Conservation (phyloP, 2,888 invertebrate species). For the Phengaris alcon region DNA sequence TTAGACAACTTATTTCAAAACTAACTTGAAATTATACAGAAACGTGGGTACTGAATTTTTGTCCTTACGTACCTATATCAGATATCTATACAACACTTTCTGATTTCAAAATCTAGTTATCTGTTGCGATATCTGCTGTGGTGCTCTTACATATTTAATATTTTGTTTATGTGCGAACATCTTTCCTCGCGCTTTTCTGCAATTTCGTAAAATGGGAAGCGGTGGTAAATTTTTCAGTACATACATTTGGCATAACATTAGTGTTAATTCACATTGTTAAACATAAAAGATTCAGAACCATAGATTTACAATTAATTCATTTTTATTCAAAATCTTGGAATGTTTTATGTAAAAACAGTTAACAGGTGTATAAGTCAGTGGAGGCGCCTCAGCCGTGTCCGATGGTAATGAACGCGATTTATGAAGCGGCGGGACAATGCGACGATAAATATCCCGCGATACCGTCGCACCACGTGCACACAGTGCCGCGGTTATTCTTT, state of each 20-base stretch:
- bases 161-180: too few relatives aligned
- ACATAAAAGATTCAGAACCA: too few relatives aligned
- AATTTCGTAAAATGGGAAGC: too few relatives aligned
- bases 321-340: too few relatives aligned
- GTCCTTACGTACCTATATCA: too few relatives aligned
- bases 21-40: not conserved
- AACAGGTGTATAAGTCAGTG: not conserved
- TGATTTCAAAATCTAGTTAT: not conserved
- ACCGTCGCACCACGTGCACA: conserved; percentile 34
- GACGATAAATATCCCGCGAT: conserved; percentile 41
- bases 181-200: too few relatives aligned
- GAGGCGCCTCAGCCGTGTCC: conserved; percentile 31
- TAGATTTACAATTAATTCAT: too few relatives aligned
- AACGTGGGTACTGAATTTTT: not conserved
- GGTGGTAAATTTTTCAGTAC: too few relatives aligned
- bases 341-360: not conserved
- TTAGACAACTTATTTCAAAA: not conserved
- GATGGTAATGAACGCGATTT: conserved; percentile 43
- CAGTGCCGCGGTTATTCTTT: conserved; percentile 20
- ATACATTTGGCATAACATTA: too few relatives aligned
- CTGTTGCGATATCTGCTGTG: too few relatives aligned
- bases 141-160: too few relatives aligned
- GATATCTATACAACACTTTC: not conserved
- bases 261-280: too few relatives aligned
- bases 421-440: conserved; percentile 41